Evolutionary conservation across 2,888 invertebrate species (phyloP).

Genomic region (Oligia fasciuncula): DNA sequence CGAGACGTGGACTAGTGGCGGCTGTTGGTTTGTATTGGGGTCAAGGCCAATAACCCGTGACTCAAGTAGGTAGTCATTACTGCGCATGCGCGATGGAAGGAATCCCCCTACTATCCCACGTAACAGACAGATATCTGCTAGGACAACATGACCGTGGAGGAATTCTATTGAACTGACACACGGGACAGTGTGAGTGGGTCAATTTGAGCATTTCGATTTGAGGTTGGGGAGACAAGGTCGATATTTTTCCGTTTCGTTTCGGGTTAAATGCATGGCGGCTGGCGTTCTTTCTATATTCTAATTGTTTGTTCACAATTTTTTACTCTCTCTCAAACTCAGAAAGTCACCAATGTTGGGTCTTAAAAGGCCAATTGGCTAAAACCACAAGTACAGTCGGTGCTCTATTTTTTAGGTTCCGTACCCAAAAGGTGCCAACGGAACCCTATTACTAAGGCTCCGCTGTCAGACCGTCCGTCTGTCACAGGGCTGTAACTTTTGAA

Average conservation of each 20-base stretch:
- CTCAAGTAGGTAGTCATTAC: not conserved
- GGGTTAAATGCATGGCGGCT: not conserved
- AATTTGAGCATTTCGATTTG: not conserved
- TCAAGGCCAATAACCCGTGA: conserved; percentile 20
- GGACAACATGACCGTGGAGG: conserved; percentile 4
- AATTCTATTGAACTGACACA: conserved; percentile 1
- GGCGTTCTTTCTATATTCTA: too few relatives aligned
- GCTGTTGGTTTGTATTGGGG: not conserved
- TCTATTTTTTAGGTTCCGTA: not conserved
- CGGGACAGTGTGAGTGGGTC: not conserved
- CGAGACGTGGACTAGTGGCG: not conserved
- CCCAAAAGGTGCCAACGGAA: not conserved
- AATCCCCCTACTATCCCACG: not conserved
- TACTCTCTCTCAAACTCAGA: not conserved
- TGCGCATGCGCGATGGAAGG: conserved; percentile 25
- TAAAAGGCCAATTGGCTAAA: not conserved
- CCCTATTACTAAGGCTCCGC: not conserved
- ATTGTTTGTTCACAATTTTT: not conserved
- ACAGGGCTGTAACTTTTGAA: not conserved
- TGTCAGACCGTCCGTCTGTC: not conserved
- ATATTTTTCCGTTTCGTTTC: conserved; percentile 15
- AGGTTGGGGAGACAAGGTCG: not conserved
- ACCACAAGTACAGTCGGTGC: not conserved
- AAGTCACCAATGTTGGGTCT: not conserved
- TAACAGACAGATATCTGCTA: conserved; percentile 14